These are phyloP conservation scores for Catagonus wagneri DNA, from an alignment of 2,113 vertebrate genomes.

Conservation along the genomic window DNA sequence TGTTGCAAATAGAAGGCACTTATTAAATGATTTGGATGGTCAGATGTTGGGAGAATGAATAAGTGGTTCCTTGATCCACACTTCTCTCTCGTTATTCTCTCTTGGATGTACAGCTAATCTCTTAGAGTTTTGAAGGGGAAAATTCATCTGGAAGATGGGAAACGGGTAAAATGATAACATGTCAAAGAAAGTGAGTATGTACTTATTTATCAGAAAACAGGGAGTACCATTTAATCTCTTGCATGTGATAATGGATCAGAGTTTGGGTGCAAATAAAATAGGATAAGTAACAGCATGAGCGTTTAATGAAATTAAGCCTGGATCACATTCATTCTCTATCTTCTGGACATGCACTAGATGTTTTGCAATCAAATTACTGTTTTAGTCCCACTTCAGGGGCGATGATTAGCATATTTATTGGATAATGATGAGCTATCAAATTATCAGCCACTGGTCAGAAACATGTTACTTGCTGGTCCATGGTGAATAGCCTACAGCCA, in stretches of 20 bases:
- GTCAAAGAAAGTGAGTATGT: neutral
- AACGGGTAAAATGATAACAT: neutral
- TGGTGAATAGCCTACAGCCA: conserved; percentile 71
- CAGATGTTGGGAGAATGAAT: neutral
- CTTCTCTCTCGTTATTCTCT: neutral
- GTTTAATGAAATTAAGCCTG: conserved; percentile 39
- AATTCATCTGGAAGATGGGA: neutral
- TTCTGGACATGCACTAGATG: conserved; percentile 24
- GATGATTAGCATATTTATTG: conserved; percentile 82
- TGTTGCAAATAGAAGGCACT: neutral
- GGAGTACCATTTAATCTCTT: neutral
- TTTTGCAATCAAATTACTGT: conserved; percentile 76
- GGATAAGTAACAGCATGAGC: conserved; percentile 27
- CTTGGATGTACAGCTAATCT: conserved; percentile 23
- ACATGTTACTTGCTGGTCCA: neutral
- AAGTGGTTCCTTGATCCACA: neutral
- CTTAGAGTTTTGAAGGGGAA: neutral
- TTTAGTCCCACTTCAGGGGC: conserved; percentile 73
- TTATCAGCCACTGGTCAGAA: conserved; percentile 77
- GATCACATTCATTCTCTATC: neutral
- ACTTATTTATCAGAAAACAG: conserved; percentile 5
- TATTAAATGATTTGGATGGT: neutral
- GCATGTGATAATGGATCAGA: neutral
- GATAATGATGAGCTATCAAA: conserved; percentile 82
- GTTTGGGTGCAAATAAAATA: neutral